phyloP scores from a whole-genome alignment of 64 coral and sea anemone species.

The Actinia tenebrosa region DNA sequence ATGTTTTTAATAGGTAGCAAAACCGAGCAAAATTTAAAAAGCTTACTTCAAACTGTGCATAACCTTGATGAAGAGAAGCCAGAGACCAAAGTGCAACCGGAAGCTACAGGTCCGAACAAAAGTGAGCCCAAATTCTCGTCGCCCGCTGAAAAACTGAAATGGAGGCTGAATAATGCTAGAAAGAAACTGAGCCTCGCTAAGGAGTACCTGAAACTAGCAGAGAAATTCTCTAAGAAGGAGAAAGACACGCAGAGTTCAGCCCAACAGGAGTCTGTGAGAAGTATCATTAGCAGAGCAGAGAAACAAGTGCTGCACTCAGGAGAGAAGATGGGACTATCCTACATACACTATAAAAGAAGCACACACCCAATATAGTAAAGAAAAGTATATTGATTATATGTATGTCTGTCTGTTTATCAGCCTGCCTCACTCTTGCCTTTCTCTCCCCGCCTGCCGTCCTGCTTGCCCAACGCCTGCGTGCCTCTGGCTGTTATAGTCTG shows the following conservation, averaged over 20 bases:
- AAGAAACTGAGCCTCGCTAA: constrained; percentile 3
- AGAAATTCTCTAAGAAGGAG: background rate
- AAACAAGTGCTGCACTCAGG: constrained; percentile 5
- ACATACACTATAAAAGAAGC: constrained; percentile 18
- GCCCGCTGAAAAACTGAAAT: background rate
- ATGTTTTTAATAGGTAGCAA: too few species aligned
- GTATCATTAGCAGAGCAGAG: constrained; percentile 15
- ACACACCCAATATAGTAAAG: background rate
- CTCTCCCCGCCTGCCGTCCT: background rate
- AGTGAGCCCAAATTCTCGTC: background rate
- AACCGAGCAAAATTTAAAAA: too few species aligned
- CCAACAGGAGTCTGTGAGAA: background rate
- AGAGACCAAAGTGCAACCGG: background rate
- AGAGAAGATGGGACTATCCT: constrained; percentile 28
- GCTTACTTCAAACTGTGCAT: background rate
- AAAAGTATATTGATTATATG: background rate
- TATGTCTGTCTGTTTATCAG: background rate
- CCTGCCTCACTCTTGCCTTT: background rate
- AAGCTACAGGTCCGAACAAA: background rate
- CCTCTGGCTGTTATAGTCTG: background rate
- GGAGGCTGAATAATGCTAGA: background rate
- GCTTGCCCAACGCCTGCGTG: background rate
- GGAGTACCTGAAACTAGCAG: constrained; percentile 3
- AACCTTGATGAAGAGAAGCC: background rate
- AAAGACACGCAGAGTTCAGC: background rate